phyloP scores from a whole-genome alignment of 1,140 invertebrate species.

The Chrysopa pallens region DNA sequence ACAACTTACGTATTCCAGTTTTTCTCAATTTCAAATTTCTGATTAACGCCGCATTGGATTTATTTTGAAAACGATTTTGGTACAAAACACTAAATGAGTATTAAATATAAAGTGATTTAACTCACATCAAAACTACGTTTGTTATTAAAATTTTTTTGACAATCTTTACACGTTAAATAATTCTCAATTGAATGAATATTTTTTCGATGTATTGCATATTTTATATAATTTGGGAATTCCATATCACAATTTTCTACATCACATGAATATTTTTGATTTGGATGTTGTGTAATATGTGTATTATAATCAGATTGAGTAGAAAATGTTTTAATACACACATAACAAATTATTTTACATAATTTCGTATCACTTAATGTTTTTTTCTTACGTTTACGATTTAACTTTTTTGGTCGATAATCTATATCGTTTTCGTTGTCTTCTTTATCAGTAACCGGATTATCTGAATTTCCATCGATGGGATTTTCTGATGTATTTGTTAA shows the following conservation, averaged over 20 bases:
- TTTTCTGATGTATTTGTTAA: no score
- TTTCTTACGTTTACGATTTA: not conserved
- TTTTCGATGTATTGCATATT: not conserved
- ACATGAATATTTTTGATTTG: constrained; percentile 1
- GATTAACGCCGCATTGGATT: no score
- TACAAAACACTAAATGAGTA: no score
- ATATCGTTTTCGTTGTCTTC: no score
- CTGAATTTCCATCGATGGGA: no score
- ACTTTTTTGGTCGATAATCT: no score
- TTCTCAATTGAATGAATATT: not conserved
- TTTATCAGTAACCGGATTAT: no score
- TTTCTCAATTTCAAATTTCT: no score
- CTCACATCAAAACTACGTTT: not conserved
- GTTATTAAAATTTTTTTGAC: not conserved
- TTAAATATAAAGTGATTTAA: not conserved
- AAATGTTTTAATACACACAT: not conserved
- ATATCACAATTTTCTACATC: not conserved
- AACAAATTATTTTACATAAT: not conserved
- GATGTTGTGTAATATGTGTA: not conserved
- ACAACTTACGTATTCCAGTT: no score
- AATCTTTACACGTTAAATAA: constrained; percentile 1
- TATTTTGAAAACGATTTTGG: no score
- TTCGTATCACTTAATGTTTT: not conserved
- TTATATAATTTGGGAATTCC: not conserved
- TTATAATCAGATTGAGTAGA: not conserved